These are phyloP conservation scores for Otolemur crassicaudatus DNA, from an alignment of 2,797 vertebrate species.

Conservation along the genomic window DNA sequence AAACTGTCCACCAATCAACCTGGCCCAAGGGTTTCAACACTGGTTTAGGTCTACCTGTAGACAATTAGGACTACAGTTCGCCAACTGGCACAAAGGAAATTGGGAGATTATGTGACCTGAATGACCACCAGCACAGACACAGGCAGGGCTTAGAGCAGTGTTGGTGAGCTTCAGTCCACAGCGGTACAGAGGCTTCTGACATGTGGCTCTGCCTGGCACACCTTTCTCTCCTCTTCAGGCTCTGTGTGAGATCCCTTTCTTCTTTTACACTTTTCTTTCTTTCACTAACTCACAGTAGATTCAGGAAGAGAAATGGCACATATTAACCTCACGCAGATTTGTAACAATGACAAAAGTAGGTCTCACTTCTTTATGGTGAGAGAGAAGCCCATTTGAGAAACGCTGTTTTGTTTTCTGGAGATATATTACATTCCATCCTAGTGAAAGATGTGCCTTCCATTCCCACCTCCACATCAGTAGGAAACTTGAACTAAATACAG, in stretches of 20 bases:
- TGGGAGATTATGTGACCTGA: neutral
- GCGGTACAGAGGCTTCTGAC: neutral
- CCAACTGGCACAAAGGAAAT: neutral
- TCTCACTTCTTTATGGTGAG: neutral
- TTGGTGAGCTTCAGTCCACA: neutral
- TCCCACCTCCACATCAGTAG: neutral
- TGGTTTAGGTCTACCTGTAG: neutral
- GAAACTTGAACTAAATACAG: neutral
- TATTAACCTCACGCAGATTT: neutral
- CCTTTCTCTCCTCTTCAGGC: neutral
- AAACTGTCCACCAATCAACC: neutral
- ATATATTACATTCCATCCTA: neutral
- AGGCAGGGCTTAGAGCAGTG: neutral
- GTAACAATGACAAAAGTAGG: neutral
- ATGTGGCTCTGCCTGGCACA: fast-evolving
- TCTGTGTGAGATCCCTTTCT: neutral
- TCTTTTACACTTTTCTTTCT: neutral
- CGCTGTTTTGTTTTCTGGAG: neutral
- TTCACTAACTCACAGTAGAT: neutral
- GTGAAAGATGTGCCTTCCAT: neutral
- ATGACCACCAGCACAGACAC: neutral
- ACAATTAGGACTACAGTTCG: neutral
- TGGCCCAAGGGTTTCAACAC: neutral
- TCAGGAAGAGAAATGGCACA: neutral
- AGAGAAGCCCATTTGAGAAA: neutral